phyloP scores from a whole-genome alignment of 1,140 invertebrate species.

The Leptinotarsa lineolata region DNA sequence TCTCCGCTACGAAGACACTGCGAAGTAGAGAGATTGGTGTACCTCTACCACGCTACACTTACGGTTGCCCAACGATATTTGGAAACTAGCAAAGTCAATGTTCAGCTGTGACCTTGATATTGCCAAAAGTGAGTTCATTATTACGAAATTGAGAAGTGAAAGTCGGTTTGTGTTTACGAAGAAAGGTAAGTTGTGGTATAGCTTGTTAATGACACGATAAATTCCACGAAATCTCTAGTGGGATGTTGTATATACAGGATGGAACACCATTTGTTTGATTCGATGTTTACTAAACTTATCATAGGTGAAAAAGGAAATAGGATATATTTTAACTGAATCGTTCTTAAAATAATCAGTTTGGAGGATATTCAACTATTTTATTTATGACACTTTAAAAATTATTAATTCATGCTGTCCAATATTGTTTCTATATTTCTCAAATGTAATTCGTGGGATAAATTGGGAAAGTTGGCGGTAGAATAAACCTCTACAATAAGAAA shows the following conservation, averaged over 20 bases:
- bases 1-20: background rate
- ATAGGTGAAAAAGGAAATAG: too few relatives aligned
- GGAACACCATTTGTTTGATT: background rate
- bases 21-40: conserved; percentile 1
- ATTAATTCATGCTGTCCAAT: too few relatives aligned
- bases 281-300: too few relatives aligned
- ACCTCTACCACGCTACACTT: background rate
- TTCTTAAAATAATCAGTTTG: too few relatives aligned
- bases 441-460: too few relatives aligned
- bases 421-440: too few relatives aligned
- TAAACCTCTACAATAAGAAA: too few relatives aligned
- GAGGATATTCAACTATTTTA: too few relatives aligned
- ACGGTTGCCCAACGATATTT: conserved; percentile 26
- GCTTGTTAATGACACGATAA: background rate
- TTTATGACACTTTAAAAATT: too few relatives aligned
- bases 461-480: too few relatives aligned
- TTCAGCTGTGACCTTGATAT: conserved; percentile 38
- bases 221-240: background rate
- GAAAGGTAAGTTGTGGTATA: background rate
- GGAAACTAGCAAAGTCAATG: conserved; percentile 36
- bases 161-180: conserved; percentile 29
- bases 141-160: conserved; percentile 37
- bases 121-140: conserved; percentile 33
- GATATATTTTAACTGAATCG: too few relatives aligned
- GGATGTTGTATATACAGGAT: background rate